Evolutionary conservation across 2,113 vertebrate genomes (phyloP).

Genomic region (Pollachius pollachius): DNA sequence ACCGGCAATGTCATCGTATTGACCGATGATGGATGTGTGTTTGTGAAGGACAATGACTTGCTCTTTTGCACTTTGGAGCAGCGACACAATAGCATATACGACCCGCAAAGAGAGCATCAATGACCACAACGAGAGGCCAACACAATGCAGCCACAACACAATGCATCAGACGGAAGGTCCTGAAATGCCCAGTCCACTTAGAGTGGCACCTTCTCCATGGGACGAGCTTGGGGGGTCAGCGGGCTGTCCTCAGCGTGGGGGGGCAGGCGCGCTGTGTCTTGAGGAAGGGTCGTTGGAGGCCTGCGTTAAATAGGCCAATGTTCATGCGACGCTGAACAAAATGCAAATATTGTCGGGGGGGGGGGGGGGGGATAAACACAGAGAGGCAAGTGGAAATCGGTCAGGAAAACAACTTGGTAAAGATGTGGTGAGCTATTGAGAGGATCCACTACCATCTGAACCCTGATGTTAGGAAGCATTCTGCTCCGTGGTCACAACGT

Average conservation of each 20-base stretch:
- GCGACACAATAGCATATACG: too few species aligned
- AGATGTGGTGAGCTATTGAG: not conserved
- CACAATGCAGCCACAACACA: too few species aligned
- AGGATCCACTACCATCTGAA: too few species aligned
- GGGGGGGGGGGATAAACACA: slow-evolving; percentile 29
- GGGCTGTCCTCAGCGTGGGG: slow-evolving; percentile 7
- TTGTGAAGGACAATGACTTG: too few species aligned
- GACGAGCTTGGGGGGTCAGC: slow-evolving; percentile 21
- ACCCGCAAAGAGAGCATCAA: too few species aligned
- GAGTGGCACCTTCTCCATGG: slow-evolving; percentile 4
- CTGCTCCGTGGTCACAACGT: too few species aligned
- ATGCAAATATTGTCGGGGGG: slow-evolving; percentile 43
- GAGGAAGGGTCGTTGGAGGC: slow-evolving; percentile 15
- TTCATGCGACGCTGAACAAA: slow-evolving; percentile 66
- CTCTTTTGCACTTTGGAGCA: too few species aligned
- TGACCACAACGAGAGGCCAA: too few species aligned
- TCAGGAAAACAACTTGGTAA: slow-evolving; percentile 40
- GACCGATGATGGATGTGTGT: slow-evolving; percentile 34
- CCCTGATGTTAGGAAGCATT: too few species aligned
- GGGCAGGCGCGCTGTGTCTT: slow-evolving; percentile 35
- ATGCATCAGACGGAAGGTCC: too few species aligned
- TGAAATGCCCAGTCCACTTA: slow-evolving; percentile 25
- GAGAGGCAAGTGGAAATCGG: slow-evolving; percentile 54
- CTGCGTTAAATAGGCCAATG: slow-evolving; percentile 63
- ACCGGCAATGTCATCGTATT: slow-evolving; percentile 44